Percentiles rank a stretch among this genome's conserved stretches.
These are phyloP conservation scores for Platycnemis pennipes DNA, from an alignment of 2,888 invertebrate genomes.

Conservation along the genomic window DNA sequence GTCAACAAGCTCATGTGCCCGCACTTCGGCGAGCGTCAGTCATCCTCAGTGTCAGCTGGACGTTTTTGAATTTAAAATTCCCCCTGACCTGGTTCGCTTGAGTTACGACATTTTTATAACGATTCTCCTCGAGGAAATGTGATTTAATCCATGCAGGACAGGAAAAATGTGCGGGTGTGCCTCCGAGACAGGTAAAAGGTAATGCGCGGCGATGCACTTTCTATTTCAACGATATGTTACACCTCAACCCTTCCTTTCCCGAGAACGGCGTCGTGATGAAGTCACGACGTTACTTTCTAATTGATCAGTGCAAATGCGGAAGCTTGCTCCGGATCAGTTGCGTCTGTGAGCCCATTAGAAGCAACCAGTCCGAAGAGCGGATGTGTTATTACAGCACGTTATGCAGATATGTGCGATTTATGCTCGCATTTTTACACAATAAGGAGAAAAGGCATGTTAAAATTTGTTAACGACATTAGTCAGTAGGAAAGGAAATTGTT, in stretches of 20 bases:
- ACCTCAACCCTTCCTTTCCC: background rate
- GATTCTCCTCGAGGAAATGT: background rate
- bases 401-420: background rate
- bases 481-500: background rate
- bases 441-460: background rate
- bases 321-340: slow-evolving; percentile 2
- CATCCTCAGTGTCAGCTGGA: background rate
- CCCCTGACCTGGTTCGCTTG: background rate
- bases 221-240: slow-evolving; percentile 30
- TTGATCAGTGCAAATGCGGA: slow-evolving; percentile 31
- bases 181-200: background rate
- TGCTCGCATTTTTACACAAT: background rate
- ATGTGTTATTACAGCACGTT: background rate
- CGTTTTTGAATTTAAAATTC: background rate
- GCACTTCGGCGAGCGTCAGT: background rate
- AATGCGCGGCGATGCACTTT: background rate
- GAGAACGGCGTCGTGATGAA: background rate
- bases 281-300: slow-evolving; percentile 36
- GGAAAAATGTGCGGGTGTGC: background rate
- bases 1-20: background rate
- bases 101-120: background rate
- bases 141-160: background rate
- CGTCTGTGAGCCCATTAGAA: background rate
- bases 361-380: background rate
- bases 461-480: background rate